A percentile compares a stretch with the other conserved stretches of the same genome.
Conservation (phyloP, 2,797 vertebrate genomes). For the Enoplosus armatus region DNA sequence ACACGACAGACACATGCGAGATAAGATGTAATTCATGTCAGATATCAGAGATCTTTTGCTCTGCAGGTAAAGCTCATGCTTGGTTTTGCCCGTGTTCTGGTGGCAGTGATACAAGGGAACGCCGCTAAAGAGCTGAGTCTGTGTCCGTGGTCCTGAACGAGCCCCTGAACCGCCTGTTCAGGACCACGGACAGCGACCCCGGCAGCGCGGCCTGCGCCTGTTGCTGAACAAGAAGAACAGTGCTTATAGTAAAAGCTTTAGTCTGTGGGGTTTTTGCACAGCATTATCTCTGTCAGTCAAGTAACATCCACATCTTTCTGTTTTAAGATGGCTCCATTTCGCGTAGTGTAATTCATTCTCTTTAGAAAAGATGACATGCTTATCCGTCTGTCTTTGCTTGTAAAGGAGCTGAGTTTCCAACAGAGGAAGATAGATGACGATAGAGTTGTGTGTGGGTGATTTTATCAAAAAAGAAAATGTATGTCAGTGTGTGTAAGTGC, state of each 20-base stretch:
- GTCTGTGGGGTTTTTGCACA: neutral
- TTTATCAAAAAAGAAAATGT: conserved; percentile 12
- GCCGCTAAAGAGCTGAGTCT: neutral
- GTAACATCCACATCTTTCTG: neutral
- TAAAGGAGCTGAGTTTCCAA: conserved; percentile 26
- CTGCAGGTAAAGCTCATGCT: conserved; percentile 24
- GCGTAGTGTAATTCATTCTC: conserved; percentile 18
- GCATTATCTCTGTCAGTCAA: conserved; percentile 17
- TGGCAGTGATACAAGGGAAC: neutral
- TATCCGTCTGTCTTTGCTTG: conserved; percentile 34
- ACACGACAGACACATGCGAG: conserved; percentile 34
- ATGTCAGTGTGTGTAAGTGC: conserved; percentile 22
- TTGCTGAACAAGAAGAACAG: conserved; percentile 25
- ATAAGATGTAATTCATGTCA: conserved; percentile 55
- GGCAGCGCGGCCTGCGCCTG: conserved; percentile 18
- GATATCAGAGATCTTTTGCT: conserved; percentile 49
- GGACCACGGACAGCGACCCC: conserved; percentile 68
- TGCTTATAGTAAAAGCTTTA: neutral
- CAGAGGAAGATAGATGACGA: conserved; percentile 27
- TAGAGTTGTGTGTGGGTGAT: conserved; percentile 6
- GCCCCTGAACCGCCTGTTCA: conserved; percentile 22
- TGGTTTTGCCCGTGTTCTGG: conserved; percentile 1
- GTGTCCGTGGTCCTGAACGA: conserved; percentile 37
- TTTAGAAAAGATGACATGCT: conserved; percentile 20
- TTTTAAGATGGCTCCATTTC: conserved; percentile 32